Conservation (phyloP, 2,113 vertebrate genomes). For the Donacobius atricapilla region DNA sequence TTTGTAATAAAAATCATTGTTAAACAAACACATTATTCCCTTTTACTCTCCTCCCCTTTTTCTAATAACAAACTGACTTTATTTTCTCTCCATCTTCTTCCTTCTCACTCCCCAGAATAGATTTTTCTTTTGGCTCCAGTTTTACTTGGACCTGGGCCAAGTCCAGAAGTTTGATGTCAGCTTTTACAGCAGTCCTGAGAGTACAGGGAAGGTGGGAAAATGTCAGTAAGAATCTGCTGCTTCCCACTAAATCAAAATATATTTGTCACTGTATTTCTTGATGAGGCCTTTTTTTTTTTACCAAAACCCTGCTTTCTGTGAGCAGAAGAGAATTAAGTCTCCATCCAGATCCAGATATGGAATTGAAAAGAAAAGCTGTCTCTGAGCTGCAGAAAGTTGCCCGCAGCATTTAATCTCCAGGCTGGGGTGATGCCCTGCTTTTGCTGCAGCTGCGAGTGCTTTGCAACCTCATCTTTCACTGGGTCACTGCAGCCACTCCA, state of each 20-base stretch:
- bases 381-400: not conserved
- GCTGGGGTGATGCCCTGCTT: not conserved
- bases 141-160: not conserved
- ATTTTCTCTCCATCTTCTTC: not conserved
- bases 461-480: not conserved
- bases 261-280: not conserved
- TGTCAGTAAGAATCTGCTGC: not conserved
- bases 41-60: not conserved
- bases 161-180: not conserved
- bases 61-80: not conserved
- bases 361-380: not conserved
- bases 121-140: not conserved
- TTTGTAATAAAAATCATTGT: constrained; percentile 11
- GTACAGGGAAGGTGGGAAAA: not conserved
- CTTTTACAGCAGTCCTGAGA: not conserved
- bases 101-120: not conserved
- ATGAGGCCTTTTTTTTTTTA: not conserved
- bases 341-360: not conserved
- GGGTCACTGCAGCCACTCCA: not conserved
- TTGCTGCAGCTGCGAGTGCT: not conserved
- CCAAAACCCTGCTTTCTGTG: not conserved
- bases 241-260: not conserved
- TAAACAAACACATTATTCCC: not conserved
- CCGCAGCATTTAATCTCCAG: not conserved
- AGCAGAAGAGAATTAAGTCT: not conserved